Conservation (phyloP, 2,113 vertebrate genomes). For the Pleuronectes platessa region DNA sequence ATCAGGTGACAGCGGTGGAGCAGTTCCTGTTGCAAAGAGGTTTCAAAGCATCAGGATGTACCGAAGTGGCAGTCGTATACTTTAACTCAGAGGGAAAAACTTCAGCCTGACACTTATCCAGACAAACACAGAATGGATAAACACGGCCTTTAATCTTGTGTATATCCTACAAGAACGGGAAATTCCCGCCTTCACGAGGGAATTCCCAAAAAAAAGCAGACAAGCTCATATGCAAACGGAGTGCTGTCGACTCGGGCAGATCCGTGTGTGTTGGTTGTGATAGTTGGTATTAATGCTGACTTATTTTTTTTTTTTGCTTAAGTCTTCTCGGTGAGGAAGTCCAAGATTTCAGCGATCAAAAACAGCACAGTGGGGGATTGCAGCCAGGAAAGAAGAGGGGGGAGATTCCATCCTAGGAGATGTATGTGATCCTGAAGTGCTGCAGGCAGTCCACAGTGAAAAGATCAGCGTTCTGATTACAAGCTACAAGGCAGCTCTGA, state of each 20-base stretch:
- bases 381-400: conserved; percentile 29
- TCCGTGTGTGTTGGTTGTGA: conserved; percentile 35
- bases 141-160: conserved; percentile 77
- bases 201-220: conserved; percentile 75
- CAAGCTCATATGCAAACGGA: conserved; percentile 55
- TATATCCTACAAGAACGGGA: conserved; percentile 81
- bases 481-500: conserved; percentile 55
- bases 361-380: conserved; percentile 25
- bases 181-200: conserved; percentile 79
- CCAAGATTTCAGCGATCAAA: conserved; percentile 32
- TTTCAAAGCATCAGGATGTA: conserved; percentile 58
- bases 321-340: conserved; percentile 15
- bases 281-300: conserved; percentile 12
- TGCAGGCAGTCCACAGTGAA: conserved; percentile 61
- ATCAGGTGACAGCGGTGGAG: conserved; percentile 49
- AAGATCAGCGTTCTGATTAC: conserved; percentile 69
- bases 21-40: conserved; percentile 61
- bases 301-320: neutral
- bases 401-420: conserved; percentile 54
- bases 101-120: conserved; percentile 59
- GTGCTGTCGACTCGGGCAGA: conserved; percentile 41
- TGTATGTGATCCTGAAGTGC: conserved; percentile 56
- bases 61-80: conserved; percentile 22
- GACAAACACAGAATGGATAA: conserved; percentile 67
- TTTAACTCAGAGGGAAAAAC: conserved; percentile 48